Percentiles rank a stretch among this genome's conserved stretches.
Conservation (phyloP, 2,888 invertebrate genomes). For the Drosophila pullipes region DNA sequence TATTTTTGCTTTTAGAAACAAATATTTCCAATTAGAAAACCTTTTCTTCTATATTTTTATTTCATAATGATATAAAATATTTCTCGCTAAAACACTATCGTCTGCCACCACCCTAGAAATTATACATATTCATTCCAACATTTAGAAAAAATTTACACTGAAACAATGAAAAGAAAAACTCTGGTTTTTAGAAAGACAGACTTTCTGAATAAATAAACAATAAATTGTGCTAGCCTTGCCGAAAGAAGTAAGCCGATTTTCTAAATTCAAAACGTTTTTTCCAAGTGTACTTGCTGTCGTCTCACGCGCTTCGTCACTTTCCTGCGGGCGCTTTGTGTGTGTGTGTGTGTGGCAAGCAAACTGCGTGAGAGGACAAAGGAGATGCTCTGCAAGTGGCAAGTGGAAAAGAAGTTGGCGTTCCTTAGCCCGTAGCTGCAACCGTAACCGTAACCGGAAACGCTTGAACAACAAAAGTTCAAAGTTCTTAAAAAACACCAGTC, state of each 20-base stretch:
- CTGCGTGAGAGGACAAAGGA: slow-evolving; percentile 46
- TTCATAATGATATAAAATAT: not conserved
- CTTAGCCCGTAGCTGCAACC: slow-evolving; percentile 46
- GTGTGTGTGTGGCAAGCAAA: not conserved
- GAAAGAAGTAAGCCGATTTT: not conserved
- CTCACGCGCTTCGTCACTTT: slow-evolving; percentile 57
- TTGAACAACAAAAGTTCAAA: slow-evolving; percentile 57
- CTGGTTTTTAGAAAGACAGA: not conserved
- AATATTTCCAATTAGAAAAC: not conserved
- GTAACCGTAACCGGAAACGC: slow-evolving; percentile 71
- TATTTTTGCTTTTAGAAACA: not conserved
- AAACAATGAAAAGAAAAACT: no score
- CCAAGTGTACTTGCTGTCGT: not conserved
- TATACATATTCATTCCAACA: no score
- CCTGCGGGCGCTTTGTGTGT: slow-evolving; percentile 60
- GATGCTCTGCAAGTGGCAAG: slow-evolving; percentile 38
- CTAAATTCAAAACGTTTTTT: not conserved
- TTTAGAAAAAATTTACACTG: no score
- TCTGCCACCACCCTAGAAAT: no score
- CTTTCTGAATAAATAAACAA: not conserved
- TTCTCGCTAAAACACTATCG: not conserved
- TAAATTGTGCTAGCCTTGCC: not conserved
- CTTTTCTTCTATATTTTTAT: not conserved
- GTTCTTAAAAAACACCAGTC: slow-evolving; percentile 48
- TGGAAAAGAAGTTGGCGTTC: slow-evolving; percentile 38